These are phyloP conservation scores for Tetranychus piercei DNA, from an alignment of 2,888 invertebrate genomes.

Conservation along the genomic window DNA sequence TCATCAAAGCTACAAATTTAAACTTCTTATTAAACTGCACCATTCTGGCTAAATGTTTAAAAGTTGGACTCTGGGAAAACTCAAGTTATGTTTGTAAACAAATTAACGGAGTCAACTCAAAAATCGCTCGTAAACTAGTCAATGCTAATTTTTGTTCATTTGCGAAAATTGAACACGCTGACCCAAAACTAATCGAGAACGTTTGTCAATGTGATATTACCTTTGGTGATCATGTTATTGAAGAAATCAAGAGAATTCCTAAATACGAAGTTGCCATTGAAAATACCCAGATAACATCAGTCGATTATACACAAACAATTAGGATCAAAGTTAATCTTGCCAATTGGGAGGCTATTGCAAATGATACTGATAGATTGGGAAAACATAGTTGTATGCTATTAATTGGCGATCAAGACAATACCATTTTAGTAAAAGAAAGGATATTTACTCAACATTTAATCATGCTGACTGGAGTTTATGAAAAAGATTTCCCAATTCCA, in stretches of 20 bases:
- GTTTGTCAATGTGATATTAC: conserved; percentile 14
- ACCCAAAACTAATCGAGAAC: conserved; percentile 54
- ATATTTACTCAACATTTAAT: background rate
- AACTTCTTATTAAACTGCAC: conserved; percentile 41
- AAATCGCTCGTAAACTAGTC: conserved; percentile 44
- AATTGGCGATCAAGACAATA: background rate
- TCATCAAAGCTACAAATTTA: conserved; percentile 22
- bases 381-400: background rate
- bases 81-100: conserved; percentile 49
- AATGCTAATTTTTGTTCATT: conserved; percentile 49
- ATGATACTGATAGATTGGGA: background rate
- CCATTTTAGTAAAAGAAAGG: background rate
- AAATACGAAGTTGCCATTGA: conserved; percentile 5
- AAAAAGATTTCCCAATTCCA: background rate
- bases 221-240: conserved; percentile 18
- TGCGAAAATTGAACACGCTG: conserved; percentile 43
- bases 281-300: background rate
- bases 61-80: conserved; percentile 53
- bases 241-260: background rate
- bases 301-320: background rate
- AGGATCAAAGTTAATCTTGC: background rate
- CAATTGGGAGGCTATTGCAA: background rate
- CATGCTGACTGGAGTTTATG: background rate
- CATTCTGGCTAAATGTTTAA: conserved; percentile 47
- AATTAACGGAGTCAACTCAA: conserved; percentile 46